Conservation (phyloP, 1,140 invertebrate genomes). For the Drosophila carrolli region DNA sequence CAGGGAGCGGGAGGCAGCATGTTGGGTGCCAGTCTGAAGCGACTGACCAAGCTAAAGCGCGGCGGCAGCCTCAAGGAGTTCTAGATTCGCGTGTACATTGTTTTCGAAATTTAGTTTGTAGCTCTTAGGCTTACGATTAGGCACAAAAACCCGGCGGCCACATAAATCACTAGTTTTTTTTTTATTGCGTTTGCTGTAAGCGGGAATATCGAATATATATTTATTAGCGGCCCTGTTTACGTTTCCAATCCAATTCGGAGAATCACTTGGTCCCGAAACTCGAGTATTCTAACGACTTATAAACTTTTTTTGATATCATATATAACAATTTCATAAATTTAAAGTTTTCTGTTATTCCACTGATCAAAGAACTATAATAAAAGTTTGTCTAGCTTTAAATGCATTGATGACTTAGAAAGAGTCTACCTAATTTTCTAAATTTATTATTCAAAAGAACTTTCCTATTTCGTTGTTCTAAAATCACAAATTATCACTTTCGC, state of each 20-base stretch:
- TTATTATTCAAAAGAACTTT: neutral
- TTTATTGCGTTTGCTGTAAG: conserved; percentile 1
- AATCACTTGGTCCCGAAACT: neutral
- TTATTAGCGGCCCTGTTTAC: conserved; percentile 1
- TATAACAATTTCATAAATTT: too few species aligned
- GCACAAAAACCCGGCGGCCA: conserved; percentile 22
- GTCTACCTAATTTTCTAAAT: too few species aligned
- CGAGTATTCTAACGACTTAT: too few species aligned
- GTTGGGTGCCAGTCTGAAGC: conserved; percentile 67
- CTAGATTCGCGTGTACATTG: conserved; percentile 40
- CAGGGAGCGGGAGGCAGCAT: conserved; percentile 24
- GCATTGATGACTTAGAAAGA: too few species aligned
- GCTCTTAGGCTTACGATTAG: conserved; percentile 11
- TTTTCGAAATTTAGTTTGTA: conserved; percentile 15
- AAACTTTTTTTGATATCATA: too few species aligned
- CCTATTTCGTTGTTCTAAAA: neutral
- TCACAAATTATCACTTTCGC: too few species aligned
- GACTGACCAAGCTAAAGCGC: conserved; percentile 76
- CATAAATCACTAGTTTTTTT: conserved; percentile 5
- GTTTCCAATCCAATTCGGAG: neutral
- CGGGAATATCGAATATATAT: conserved; percentile 13
- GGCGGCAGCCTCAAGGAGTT: conserved; percentile 81
- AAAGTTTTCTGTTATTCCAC: too few species aligned
- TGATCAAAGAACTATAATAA: too few species aligned
- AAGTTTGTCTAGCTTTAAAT: too few species aligned